These are phyloP conservation scores for Tadarida brasiliensis DNA, from an alignment of 2,797 vertebrate genomes.

Conservation along the genomic window DNA sequence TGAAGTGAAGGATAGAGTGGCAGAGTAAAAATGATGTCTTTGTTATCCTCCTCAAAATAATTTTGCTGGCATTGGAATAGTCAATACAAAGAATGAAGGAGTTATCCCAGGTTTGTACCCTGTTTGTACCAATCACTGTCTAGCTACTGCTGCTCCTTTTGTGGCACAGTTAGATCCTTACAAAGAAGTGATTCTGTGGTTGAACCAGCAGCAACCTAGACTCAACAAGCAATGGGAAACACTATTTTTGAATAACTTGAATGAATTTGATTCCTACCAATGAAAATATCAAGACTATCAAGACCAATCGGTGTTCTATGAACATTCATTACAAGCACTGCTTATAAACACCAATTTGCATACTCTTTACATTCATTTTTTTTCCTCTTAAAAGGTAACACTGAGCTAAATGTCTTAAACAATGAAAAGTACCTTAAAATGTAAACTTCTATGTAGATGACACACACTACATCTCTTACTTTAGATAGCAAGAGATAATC, in stretches of 20 bases:
- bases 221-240: conserved; percentile 17
- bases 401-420: conserved; percentile 2
- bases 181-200: conserved; percentile 78
- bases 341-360: neutral
- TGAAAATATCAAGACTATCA: neutral
- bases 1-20: neutral
- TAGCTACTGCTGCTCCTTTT: conserved; percentile 70
- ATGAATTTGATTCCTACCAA: conserved; percentile 16
- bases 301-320: neutral
- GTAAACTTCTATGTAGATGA: conserved; percentile 2
- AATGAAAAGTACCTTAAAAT: neutral
- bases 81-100: conserved; percentile 74
- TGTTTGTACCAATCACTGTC: conserved; percentile 74
- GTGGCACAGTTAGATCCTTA: conserved; percentile 61
- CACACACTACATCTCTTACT: neutral
- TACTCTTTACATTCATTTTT: neutral
- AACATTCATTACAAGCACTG: neutral
- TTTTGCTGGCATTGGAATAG: neutral
- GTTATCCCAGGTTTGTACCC: conserved; percentile 59
- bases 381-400: neutral
- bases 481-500: neutral
- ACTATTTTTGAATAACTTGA: conserved; percentile 45
- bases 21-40: conserved; percentile 47
- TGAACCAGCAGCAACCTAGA: conserved; percentile 54
- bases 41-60: conserved; percentile 69